Conservation (phyloP, 2,797 vertebrate species). For the Phoeniculus purpureus region DNA sequence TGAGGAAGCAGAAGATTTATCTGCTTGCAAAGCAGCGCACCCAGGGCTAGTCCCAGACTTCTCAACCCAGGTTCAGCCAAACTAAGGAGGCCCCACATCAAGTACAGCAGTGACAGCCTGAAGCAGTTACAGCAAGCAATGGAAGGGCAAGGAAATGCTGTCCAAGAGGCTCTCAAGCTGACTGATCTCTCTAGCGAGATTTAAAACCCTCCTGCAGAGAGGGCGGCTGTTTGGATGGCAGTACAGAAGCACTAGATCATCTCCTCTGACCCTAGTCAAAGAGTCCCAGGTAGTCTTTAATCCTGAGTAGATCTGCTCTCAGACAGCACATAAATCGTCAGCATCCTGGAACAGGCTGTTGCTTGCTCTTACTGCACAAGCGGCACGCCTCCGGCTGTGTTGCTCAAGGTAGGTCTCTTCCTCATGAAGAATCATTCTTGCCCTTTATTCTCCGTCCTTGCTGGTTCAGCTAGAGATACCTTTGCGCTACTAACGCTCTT, state of each 20-base stretch:
- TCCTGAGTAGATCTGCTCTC: no score
- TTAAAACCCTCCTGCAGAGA: background rate
- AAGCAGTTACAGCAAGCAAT: no score
- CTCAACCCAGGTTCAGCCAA: background rate
- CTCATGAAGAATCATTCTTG: background rate
- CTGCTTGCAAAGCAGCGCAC: background rate
- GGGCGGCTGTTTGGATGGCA: background rate
- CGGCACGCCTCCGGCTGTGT: rapidly evolving
- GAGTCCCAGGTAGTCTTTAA: background rate
- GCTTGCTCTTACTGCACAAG: background rate
- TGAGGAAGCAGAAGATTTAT: background rate
- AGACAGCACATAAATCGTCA: background rate
- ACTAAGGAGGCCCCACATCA: background rate
- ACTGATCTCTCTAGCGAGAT: background rate
- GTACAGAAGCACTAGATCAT: background rate
- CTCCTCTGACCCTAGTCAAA: background rate
- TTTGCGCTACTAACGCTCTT: background rate
- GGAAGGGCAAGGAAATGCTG: no score
- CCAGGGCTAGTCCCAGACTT: background rate
- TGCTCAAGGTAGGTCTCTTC: background rate
- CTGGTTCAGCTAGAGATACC: background rate
- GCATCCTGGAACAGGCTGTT: background rate
- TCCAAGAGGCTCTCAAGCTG: background rate
- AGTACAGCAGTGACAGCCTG: no score
- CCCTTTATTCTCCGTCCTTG: background rate